Conservation (phyloP, 2,888 invertebrate species). For the Zaprionus lineosus region DNA sequence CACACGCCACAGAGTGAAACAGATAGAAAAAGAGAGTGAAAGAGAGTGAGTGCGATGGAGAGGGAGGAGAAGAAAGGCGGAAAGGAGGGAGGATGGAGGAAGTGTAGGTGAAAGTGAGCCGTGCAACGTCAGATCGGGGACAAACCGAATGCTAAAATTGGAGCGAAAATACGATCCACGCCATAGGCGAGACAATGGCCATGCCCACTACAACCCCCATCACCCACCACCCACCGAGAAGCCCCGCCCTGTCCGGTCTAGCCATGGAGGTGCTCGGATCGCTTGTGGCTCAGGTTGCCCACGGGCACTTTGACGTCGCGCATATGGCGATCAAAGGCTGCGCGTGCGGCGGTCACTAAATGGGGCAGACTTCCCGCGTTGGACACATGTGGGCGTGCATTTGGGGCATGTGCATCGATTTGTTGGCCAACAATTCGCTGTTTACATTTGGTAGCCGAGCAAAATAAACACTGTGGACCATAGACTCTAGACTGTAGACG, state of each 20-base stretch:
- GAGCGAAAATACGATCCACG: slow-evolving; percentile 54
- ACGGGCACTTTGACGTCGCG: slow-evolving; percentile 61
- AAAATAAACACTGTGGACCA: slow-evolving; percentile 38
- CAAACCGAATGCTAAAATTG: slow-evolving; percentile 58
- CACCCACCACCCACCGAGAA: too few species aligned
- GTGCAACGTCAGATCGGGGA: slow-evolving; percentile 45
- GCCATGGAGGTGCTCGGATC: too few species aligned
- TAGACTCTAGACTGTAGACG: slow-evolving; percentile 9
- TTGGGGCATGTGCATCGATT: slow-evolving; percentile 62
- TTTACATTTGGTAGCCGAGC: slow-evolving; percentile 44
- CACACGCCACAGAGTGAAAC: background rate
- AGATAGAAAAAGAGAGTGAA: background rate
- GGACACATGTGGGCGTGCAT: slow-evolving; percentile 60
- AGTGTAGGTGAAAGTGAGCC: slow-evolving; percentile 43
- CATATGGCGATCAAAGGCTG: slow-evolving; percentile 66
- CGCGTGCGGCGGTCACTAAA: slow-evolving; percentile 70
- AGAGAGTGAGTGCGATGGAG: slow-evolving; percentile 10
- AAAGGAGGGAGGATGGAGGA: background rate
- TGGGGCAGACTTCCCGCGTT: slow-evolving; percentile 39
- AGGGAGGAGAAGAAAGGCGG: background rate
- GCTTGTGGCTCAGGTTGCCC: slow-evolving; percentile 57
- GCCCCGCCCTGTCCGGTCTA: too few species aligned
- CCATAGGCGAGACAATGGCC: too few species aligned
- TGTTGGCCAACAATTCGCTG: slow-evolving; percentile 54
- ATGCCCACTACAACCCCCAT: too few species aligned